phyloP scores from a whole-genome alignment of 92 coral and sea anemone genomes.

The Actinernus sp. region DNA sequence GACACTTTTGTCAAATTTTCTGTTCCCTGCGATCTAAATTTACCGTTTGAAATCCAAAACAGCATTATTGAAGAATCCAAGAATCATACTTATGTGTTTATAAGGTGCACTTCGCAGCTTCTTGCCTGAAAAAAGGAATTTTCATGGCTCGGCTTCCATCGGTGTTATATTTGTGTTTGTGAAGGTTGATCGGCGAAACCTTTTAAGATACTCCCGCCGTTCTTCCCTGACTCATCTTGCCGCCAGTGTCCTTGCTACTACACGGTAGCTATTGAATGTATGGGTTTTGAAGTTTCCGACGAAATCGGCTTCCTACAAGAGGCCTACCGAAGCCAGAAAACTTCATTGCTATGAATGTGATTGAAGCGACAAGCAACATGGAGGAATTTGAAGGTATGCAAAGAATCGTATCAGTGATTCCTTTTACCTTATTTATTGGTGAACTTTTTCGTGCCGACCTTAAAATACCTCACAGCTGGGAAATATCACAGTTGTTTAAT shows the following conservation, averaged over 20 bases:
- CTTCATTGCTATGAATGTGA: background rate
- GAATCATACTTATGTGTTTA: background rate
- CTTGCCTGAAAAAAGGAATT: background rate
- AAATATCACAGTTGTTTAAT: background rate
- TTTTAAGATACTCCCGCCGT: slow-evolving; percentile 12
- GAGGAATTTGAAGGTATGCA: slow-evolving; percentile 36
- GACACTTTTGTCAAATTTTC: background rate
- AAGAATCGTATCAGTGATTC: background rate
- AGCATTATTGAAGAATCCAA: background rate
- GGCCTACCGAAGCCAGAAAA: background rate
- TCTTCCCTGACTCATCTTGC: slow-evolving; percentile 12
- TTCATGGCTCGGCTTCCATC: background rate
- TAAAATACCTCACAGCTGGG: background rate
- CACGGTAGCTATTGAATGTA: slow-evolving; percentile 31
- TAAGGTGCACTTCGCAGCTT: background rate
- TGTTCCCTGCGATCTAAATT: background rate
- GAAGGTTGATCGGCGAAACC: slow-evolving; percentile 22
- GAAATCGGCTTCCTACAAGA: background rate
- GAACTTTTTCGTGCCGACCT: background rate
- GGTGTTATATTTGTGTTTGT: background rate
- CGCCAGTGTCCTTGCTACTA: slow-evolving; percentile 41
- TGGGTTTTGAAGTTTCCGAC: slow-evolving; percentile 42
- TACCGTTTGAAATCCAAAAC: background rate
- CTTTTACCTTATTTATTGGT: background rate
- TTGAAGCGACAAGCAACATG: slow-evolving; percentile 20